phyloP scores from a whole-genome alignment of 2,888 invertebrate species.

The Calliscelio sp. region DNA sequence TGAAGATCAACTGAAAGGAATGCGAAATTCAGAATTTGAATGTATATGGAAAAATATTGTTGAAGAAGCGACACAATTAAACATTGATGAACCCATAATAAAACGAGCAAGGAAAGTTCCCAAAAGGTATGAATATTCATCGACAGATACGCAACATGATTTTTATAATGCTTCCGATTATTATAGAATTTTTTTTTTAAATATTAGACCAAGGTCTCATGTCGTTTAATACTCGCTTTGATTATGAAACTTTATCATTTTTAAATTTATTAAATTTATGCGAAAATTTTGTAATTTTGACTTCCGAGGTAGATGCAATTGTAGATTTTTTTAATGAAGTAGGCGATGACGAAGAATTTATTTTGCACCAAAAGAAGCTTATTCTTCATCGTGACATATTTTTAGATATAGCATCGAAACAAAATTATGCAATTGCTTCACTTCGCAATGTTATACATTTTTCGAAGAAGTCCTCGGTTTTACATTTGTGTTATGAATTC shows the following conservation, averaged over 20 bases:
- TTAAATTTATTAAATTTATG: slow-evolving; percentile 42
- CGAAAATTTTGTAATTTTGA: slow-evolving; percentile 52
- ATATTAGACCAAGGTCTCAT: too few relatives aligned
- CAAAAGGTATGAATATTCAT: too few relatives aligned
- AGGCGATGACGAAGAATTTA: background rate
- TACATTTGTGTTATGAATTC: slow-evolving; percentile 1
- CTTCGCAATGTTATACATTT: background rate
- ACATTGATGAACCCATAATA: slow-evolving; percentile 55
- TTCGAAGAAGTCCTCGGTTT: background rate
- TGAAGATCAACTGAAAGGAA: slow-evolving; percentile 10
- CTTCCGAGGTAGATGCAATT: slow-evolving; percentile 33
- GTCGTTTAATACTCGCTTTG: too few relatives aligned
- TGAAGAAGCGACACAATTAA: slow-evolving; percentile 38
- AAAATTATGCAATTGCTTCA: background rate
- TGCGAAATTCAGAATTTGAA: slow-evolving; percentile 52
- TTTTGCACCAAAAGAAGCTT: background rate
- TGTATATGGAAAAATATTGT: slow-evolving; percentile 37
- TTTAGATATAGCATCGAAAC: background rate
- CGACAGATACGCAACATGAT: too few relatives aligned
- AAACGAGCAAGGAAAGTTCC: too few relatives aligned
- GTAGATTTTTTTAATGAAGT: slow-evolving; percentile 41
- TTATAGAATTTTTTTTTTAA: too few relatives aligned
- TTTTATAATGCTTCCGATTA: too few relatives aligned
- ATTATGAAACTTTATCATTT: too few relatives aligned
- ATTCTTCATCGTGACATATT: slow-evolving; percentile 24